Conservation (phyloP, 1,140 invertebrate genomes). For the Zelostemma sp. region DNA sequence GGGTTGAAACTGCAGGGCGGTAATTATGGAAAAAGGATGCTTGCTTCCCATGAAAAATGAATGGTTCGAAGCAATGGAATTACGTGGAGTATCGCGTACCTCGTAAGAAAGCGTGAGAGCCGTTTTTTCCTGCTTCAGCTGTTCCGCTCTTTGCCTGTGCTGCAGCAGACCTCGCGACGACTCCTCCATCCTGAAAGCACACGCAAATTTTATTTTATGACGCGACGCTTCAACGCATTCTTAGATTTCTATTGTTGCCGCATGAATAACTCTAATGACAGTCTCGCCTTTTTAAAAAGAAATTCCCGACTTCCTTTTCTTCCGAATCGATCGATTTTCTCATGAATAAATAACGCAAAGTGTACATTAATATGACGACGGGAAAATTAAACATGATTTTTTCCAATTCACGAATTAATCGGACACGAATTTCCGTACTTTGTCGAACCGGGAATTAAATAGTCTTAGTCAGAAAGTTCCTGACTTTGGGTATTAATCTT, state of each 20-base stretch:
- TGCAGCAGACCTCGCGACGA: constrained; percentile 79
- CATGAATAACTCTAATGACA: background rate
- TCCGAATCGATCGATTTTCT: too few relatives aligned
- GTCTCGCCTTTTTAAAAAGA: background rate
- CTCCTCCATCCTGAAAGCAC: constrained; percentile 79
- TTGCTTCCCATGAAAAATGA: too few relatives aligned
- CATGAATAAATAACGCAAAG: too few relatives aligned
- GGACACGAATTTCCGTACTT: too few relatives aligned
- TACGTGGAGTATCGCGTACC: constrained; percentile 69
- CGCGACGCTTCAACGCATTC: background rate
- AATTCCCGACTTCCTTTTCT: too few relatives aligned
- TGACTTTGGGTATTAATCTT: background rate
- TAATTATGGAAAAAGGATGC: too few relatives aligned
- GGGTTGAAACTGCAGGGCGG: too few relatives aligned
- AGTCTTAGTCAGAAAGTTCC: too few relatives aligned
- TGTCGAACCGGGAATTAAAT: too few relatives aligned
- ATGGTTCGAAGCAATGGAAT: background rate
- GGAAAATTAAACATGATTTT: background rate
- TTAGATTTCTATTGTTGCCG: constrained; percentile 6
- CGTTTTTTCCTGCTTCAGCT: constrained; percentile 83
- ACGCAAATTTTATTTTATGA: constrained; percentile 4
- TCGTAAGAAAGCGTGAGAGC: constrained; percentile 81
- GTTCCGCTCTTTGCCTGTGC: constrained; percentile 82
- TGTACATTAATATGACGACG: too few relatives aligned
- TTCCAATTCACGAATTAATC: background rate